Percentiles rank a stretch among this genome's conserved stretches.
Evolutionary conservation across 2,888 invertebrate species (phyloP).

Genomic region (Geotrupes spiniger): DNA sequence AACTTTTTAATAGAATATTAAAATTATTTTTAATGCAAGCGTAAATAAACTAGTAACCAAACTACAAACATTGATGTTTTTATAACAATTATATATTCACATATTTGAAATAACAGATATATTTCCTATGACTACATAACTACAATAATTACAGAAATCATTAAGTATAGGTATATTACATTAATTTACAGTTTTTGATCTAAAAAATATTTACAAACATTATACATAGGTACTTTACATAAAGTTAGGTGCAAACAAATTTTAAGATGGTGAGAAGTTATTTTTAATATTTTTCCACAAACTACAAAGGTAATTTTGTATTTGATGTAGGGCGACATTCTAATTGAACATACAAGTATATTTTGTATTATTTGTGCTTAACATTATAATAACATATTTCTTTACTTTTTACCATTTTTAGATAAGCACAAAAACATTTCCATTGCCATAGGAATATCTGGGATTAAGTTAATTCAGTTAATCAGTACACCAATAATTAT

Average conservation of each 20-base stretch:
- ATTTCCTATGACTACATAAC: not conserved
- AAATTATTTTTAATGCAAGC: not conserved
- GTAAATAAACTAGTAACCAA: constrained; percentile 6
- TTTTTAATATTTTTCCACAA: no score
- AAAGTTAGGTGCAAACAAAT: constrained; percentile 3
- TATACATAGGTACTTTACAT: constrained; percentile 5
- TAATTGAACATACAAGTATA: no score
- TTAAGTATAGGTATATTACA: not conserved
- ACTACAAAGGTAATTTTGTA: no score
- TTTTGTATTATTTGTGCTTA: no score
- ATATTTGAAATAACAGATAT: not conserved
- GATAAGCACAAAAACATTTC: no score
- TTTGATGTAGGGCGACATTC: no score
- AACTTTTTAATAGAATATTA: not conserved
- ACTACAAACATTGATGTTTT: not conserved
- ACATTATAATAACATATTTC: no score
- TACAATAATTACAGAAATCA: not conserved
- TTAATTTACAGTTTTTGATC: constrained; percentile 8
- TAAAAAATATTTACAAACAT: constrained; percentile 13
- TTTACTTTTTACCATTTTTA: no score
- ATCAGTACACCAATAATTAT: no score
- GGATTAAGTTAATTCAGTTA: no score
- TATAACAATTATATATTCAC: not conserved
- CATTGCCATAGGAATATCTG: no score
- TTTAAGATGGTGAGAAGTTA: no score